Evolutionary conservation across 2,797 vertebrate genomes (phyloP), one percentile per base, ranked within the genome.

Genomic region (Scolopax bukidnonensis): DNA sequence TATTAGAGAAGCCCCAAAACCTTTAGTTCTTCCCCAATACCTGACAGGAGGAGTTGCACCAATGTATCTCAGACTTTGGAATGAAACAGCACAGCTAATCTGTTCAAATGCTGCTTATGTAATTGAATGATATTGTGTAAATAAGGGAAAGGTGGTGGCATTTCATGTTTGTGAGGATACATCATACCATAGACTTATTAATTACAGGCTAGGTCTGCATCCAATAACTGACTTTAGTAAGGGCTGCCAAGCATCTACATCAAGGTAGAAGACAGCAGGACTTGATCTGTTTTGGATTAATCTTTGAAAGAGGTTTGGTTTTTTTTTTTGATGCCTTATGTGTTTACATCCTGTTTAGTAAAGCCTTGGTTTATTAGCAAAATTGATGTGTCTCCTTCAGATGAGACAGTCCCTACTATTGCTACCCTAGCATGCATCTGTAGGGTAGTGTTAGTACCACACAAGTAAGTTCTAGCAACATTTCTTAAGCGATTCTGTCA

Each of bases 111-210:
- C 23, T 5, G 1, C 59, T 94, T 93, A 28, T 14, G 36, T 88
- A 96, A 84, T 12, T 36, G 68, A 65, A 5, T 27, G 16, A 6
- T 76, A 53, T 24, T 78, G 70, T n/a, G 76, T 88, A 97, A 97
- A 15, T 36, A 16, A 85, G 74, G 70, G 30, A 70, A 89, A 96
- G 88, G 85, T 91, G 40, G 13, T 53, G 47, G 54, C 53, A 47
- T 43, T 88, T 71, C 20, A 2, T 43, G 19, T 28, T 80, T 38
- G 13, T 50, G 64, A 50, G 43, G 38, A 10, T 40, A 36, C 36
- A 84, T 78, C 12, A 8, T 59, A 38, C 12, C 11, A 0, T 25
- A 13, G 10, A 57, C 30, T 40, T 36, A 54, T 7, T 54, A 54
- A 54, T 54, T 30, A 30, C 51, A 54, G 51, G 28, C 17, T 30